Base-by-base conservation (phyloP, 2,113 vertebrate species). In the Butorides virescens region DNA sequence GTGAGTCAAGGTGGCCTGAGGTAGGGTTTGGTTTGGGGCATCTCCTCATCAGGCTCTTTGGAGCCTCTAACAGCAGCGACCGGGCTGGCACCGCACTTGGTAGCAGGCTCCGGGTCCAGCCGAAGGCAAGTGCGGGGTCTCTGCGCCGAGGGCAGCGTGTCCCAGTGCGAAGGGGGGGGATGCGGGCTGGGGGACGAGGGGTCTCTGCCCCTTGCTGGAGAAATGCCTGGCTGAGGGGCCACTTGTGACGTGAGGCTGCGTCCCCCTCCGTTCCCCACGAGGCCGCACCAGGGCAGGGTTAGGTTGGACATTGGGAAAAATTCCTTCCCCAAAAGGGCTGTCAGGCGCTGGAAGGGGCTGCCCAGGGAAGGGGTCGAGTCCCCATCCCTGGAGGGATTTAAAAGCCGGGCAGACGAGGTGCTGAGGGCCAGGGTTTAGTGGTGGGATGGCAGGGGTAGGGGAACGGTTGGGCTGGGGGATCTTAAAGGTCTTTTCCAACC, bases 171-270 rank as follows among this genome's bases (percentile, higher is more conserved):
- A 36, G 73, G 22, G 39, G 39, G 36, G 55, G 32, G 42, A 6
- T 4, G n/a, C 3, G 7, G 1, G 2, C 22, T 14, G 5, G 34
- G 53, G 15, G 29, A 39, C 0, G 0, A 13, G 15, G 34, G 22
- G 11, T 53, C 25, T 75, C 34, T 11, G 19, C 47, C 46, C 39
- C 67, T 86, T 3, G 36, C 32, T 27, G 50, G 71, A 36, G 59
- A 50, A 25, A 50, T 4, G 22, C 1, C 10, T 34, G 52, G 55
- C 53, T 13, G 15, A 58, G 44, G 27, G 58, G 21, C 15, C 30
- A 10, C 29, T 37, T 13, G 52, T 1, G 13, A 37, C 49, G 15
- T 2, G 6, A 42, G 27, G 14, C 17, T 19, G 42, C n/a, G n/a
- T 49, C 42, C 58, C 23, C 63, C 18, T 50, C 70, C 1, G 30